A percentile compares a stretch with the other conserved stretches of the same genome.
Conservation (phyloP, 2,888 invertebrate genomes). For the Netelia fuscicornis region DNA sequence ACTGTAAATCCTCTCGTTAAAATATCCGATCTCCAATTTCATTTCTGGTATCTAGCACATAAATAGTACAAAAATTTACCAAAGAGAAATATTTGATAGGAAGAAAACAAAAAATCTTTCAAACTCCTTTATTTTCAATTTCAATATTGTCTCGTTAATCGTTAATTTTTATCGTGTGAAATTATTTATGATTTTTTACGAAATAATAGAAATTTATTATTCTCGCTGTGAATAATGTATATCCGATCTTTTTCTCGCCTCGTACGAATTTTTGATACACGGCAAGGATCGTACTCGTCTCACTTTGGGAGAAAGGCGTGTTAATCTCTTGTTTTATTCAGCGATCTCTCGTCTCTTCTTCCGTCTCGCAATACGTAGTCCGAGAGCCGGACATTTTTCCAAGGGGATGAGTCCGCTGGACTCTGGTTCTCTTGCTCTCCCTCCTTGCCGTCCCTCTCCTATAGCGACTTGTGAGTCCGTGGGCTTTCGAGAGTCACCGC, state of each 20-base stretch:
- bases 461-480: constrained; percentile 32
- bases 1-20: constrained; percentile 26
- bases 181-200: neutral
- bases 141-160: neutral
- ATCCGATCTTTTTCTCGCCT: neutral
- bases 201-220: neutral
- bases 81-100: constrained; percentile 35
- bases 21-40: constrained; percentile 36
- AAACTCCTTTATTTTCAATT: neutral
- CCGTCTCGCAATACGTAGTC: constrained; percentile 18
- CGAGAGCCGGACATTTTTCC: constrained; percentile 13
- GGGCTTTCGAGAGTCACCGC: constrained; percentile 53
- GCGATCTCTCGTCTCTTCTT: constrained; percentile 56
- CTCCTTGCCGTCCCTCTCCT: constrained; percentile 17
- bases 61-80: constrained; percentile 6
- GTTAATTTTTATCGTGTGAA: neutral
- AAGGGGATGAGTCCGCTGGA: constrained; percentile 49
- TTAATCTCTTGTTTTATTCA: constrained; percentile 75
- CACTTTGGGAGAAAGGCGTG: constrained; percentile 66
- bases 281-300: constrained; percentile 1
- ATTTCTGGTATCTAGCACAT: neutral
- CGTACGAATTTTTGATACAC: neutral
- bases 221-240: neutral
- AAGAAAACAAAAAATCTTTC: neutral
- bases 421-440: constrained; percentile 13